phyloP scores from a whole-genome alignment of 1,140 invertebrate genomes.

The Tetraneura akinire region DNA sequence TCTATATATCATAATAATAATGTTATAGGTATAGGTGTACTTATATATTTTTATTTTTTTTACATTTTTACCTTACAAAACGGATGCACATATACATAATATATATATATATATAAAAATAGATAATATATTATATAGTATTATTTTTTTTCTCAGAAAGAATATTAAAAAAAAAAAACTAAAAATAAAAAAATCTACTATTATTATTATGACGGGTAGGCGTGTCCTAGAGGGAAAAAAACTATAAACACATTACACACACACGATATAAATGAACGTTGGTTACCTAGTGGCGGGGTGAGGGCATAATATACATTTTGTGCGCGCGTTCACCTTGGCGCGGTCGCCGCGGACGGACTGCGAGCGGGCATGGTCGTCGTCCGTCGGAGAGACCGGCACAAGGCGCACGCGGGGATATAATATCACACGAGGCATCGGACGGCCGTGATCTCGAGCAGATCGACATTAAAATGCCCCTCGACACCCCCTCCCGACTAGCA shows the following conservation, averaged over 20 bases:
- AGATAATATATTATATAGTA: too few relatives aligned
- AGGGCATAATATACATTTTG: not conserved
- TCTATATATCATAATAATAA: too few relatives aligned
- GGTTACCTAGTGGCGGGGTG: not conserved
- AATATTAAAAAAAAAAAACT: not conserved
- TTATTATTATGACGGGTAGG: constrained; percentile 7
- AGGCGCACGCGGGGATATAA: not conserved
- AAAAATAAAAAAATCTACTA: too few relatives aligned
- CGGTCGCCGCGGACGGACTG: not conserved
- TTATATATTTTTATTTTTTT: too few relatives aligned
- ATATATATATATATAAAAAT: too few relatives aligned
- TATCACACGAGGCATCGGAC: constrained; percentile 49
- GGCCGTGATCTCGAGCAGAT: constrained; percentile 49
- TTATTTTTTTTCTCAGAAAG: too few relatives aligned
- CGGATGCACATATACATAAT: too few relatives aligned
- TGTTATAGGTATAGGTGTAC: too few relatives aligned
- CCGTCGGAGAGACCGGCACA: too few relatives aligned
- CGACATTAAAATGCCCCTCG: constrained; percentile 3
- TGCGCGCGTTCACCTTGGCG: constrained; percentile 45
- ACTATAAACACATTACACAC: not conserved
- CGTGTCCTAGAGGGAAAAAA: not conserved
- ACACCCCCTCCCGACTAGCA: not conserved
- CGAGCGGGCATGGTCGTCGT: too few relatives aligned
- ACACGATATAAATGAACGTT: too few relatives aligned
- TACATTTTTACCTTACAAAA: too few relatives aligned